Conservation (phyloP, 2,797 vertebrate species). For the Octomys mimax region DNA sequence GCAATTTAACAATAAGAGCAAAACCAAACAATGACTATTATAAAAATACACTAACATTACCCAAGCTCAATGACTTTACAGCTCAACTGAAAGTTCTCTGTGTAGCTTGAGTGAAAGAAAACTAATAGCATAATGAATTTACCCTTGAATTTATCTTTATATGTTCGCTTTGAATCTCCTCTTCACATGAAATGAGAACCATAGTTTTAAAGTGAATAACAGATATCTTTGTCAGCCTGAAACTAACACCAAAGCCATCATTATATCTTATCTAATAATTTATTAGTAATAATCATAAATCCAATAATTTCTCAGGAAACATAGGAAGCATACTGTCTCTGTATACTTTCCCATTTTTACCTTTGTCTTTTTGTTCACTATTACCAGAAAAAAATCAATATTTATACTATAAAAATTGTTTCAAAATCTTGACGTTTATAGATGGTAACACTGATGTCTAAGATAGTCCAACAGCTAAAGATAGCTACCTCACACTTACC, state of each 20-base stretch:
- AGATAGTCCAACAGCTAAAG: constrained; percentile 56
- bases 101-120: constrained; percentile 76
- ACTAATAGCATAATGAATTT: constrained; percentile 71
- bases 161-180: constrained; percentile 69
- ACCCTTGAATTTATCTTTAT: constrained; percentile 78
- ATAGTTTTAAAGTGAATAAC: constrained; percentile 65
- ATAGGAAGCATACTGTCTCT: background rate
- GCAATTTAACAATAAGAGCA: constrained; percentile 80
- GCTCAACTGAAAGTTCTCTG: constrained; percentile 74
- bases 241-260: constrained; percentile 57
- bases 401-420: constrained; percentile 21
- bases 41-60: constrained; percentile 82
- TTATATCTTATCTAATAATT: constrained; percentile 4
- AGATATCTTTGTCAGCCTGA: constrained; percentile 57
- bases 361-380: constrained; percentile 55
- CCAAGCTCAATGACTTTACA: constrained; percentile 75
- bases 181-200: constrained; percentile 60
- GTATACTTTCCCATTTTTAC: background rate
- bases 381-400: constrained; percentile 58
- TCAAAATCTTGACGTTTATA: constrained; percentile 65
- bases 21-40: constrained; percentile 82
- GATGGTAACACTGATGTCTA: constrained; percentile 21
- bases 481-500: constrained; percentile 39
- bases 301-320: constrained; percentile 57
- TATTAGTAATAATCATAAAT: constrained; percentile 71